These are phyloP conservation scores for Hirtodrosophila confusa DNA, from an alignment of 2,888 invertebrate genomes.

Conservation along the genomic window DNA sequence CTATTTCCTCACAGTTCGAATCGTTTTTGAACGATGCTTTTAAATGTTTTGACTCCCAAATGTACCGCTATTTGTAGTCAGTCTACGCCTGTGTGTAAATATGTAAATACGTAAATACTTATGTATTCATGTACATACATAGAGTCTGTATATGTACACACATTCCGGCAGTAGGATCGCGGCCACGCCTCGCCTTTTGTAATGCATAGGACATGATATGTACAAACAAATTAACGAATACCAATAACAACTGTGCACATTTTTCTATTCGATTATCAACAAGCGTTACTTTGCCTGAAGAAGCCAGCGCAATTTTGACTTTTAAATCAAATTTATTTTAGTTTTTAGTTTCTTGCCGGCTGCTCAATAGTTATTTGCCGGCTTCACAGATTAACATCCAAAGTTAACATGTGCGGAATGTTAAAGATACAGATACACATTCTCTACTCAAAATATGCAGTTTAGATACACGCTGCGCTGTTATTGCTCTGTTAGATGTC, in stretches of 20 bases:
- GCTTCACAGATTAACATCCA: slow-evolving; percentile 38
- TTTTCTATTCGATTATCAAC: slow-evolving; percentile 6
- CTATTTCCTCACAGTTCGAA: too few species aligned
- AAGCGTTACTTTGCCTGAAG: background rate
- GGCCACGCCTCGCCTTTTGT: slow-evolving; percentile 31
- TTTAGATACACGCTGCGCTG: too few species aligned
- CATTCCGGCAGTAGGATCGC: slow-evolving; percentile 17
- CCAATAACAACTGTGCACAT: background rate
- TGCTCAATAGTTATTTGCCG: slow-evolving; percentile 28
- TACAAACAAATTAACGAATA: slow-evolving; percentile 1
- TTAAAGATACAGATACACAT: slow-evolving; percentile 17
- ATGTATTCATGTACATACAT: background rate
- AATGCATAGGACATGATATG: slow-evolving; percentile 7
- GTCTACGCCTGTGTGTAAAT: background rate
- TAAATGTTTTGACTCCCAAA: background rate
- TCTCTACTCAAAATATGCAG: too few species aligned
- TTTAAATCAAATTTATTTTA: background rate
- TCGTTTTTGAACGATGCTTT: too few species aligned
- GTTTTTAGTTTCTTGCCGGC: slow-evolving; percentile 13
- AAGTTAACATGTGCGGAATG: slow-evolving; percentile 20
- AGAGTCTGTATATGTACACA: slow-evolving; percentile 10
- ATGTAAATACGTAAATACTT: background rate
- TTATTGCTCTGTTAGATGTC: too few species aligned
- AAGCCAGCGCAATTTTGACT: background rate
- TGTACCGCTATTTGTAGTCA: slow-evolving; percentile 2